Evolutionary conservation across 2,888 invertebrate species (phyloP), one percentile per base, ranked within the genome.

Genomic region (Hyles lineata): DNA sequence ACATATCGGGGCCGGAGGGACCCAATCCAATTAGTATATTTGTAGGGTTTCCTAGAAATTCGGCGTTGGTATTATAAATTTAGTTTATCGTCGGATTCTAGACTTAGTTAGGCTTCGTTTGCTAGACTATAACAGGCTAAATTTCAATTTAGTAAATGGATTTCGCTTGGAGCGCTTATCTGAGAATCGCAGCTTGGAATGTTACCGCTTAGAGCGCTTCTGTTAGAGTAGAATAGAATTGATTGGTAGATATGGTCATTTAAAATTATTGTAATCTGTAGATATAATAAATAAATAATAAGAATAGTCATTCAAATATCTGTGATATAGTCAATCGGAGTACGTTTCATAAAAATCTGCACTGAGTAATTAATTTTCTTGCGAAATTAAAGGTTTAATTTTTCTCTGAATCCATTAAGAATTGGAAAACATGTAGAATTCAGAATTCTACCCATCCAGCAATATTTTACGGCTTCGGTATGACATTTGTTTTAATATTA

Each of bases 1-100:
- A 70, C 7, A 17, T 23, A 29, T n/a, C 32, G 23, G 17, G 25
- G 17, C 43, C 17, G 8, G 7, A 19, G 35, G 19, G 2, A 72
- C 67, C 72, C 72, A 72, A 72, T 72, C 67, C 63, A 35, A 9
- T 23, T 21, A 23, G 17, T 21, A 59, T n/a, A 23, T 58, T 52
- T 70, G 23, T 29, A 32, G 52, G 77, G 74, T 62, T 78, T 78
- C 76, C 29, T 60, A 67, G 63, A 73, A 74, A 73, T 77, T 77
- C 73, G 60, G 73, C 70, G 70, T 70, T 72, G 55, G 61, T 74
- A 75, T 78, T 74, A 74, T 74, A 73, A 74, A 71, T 75, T 74
- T 76, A 74, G 76, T 75, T 78, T 72, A 73, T 71, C 70, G 59
- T 21, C 58, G 70, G 62, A 52, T 55, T 32, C 60, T 69, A 50